Base-by-base conservation (phyloP, 2,113 vertebrate species). In the Motacilla alba region DNA sequence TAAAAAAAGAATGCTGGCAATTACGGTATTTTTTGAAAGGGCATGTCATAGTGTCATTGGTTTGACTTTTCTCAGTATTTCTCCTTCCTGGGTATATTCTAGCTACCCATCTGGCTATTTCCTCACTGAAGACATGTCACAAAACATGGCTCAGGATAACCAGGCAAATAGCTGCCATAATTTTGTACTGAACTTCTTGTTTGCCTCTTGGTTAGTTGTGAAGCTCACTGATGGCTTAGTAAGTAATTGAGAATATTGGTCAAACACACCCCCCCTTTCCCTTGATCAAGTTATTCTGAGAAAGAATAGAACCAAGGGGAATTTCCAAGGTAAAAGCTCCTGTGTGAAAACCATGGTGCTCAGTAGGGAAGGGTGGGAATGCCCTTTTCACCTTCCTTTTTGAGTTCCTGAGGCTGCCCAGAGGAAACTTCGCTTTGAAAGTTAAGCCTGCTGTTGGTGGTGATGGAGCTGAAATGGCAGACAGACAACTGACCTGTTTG, bases 321-420 rank as follows among this genome's bases (percentile, higher is more conserved):
- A 31, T 37, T 76, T 92, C 43, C 46, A 47, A 50, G 80, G n/a
- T 70, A 83, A 77, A 80, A 81, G 37, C 79, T 66, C n/a, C 41
- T n/a, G 15, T 83, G 78, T 91, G 37, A 58, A 92, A 93, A 68
- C 63, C 52, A 7, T 6, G 4, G 11, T 14, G 30, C 60, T 67
- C 31, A 9, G 7, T 43, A 30, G 49, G 24, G n/a, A 83, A 62
- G 67, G 49, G 46, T 56, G 43, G 43, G 52, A 88, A 67, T 77
- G 63, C 76, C 89, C 89, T 96, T 93, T 95, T 95, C 86, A 78
- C 93, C 94, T 93, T 88, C 69, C 91, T 83, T 64, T 88, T 83
- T 24, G 28, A 78, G 63, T 91, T 92, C 89, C 89, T 69, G 80
- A 89, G 80, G 50, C 67, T 58, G 73, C 85, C 59, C 46, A 56